Conservation (phyloP, 2,888 invertebrate species). For the Hedya salicella region DNA sequence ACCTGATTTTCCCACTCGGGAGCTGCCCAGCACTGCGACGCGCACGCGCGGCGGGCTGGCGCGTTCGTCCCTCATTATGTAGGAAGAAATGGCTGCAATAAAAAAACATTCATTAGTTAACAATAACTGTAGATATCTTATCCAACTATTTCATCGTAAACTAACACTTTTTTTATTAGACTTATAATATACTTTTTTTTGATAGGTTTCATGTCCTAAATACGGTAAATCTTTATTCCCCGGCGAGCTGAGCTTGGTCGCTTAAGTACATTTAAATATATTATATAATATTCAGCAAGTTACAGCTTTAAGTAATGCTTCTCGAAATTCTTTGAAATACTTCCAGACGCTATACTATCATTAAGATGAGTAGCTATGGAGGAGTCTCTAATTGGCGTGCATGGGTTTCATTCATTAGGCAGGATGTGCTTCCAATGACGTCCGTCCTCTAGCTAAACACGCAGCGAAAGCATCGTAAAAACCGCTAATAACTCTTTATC, state of each 20-base stretch:
- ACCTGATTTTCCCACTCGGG: constrained; percentile 93
- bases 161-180: neutral
- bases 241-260: too few species aligned
- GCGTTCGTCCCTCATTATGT: constrained; percentile 85
- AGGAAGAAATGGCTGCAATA: constrained; percentile 57
- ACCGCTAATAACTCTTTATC: constrained; percentile 21
- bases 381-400: constrained; percentile 42
- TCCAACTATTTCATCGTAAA: too few species aligned
- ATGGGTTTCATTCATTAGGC: constrained; percentile 52
- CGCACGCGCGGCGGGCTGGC: constrained; percentile 87
- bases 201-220: too few species aligned
- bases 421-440: constrained; percentile 51
- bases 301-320: too few species aligned
- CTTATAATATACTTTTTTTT: neutral
- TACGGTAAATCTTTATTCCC: too few species aligned
- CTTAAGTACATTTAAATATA: too few species aligned
- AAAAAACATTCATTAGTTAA: constrained; percentile 47
- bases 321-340: constrained; percentile 42
- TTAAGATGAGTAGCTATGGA: constrained; percentile 16
- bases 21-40: constrained; percentile 90
- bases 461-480: constrained; percentile 43
- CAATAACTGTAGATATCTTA: too few species aligned
- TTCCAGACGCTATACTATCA: constrained; percentile 47
- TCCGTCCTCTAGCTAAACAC: constrained; percentile 45
- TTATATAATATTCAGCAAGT: too few species aligned